Percentiles rank a stretch among this genome's conserved stretches.
These are phyloP conservation scores for Salvelinus sp. DNA, from an alignment of 2,113 vertebrate species.

Conservation along the genomic window DNA sequence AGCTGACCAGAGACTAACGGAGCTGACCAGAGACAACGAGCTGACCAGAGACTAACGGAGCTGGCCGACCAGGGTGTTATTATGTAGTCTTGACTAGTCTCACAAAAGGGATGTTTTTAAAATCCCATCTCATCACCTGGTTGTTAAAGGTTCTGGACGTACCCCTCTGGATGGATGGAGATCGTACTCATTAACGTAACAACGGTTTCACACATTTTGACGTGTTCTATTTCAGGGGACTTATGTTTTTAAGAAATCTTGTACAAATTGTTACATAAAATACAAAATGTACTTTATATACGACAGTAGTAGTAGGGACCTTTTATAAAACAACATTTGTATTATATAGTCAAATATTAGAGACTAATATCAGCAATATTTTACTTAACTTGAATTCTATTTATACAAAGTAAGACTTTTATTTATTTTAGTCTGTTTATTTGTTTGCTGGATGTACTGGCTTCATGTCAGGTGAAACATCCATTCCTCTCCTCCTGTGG, in stretches of 20 bases:
- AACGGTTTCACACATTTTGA: not conserved
- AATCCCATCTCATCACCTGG: not conserved
- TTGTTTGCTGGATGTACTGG: not conserved
- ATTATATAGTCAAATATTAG: constrained; percentile 48
- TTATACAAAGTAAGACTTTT: constrained; percentile 60
- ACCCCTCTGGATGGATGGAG: not conserved
- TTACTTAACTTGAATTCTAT: constrained; percentile 61
- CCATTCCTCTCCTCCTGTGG: not conserved
- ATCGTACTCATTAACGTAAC: not conserved
- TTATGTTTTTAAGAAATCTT: constrained; percentile 30
- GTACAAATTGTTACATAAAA: constrained; percentile 29
- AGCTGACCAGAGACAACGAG: not conserved
- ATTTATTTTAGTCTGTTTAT: constrained; percentile 58
- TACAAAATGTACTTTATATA: constrained; percentile 13
- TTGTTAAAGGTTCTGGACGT: not conserved
- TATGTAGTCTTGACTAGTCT: constrained; percentile 19
- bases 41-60: no score
- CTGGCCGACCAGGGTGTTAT: not conserved
- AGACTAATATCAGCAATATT: constrained; percentile 58
- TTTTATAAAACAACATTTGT: constrained; percentile 55
- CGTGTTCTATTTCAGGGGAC: not conserved
- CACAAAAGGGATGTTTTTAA: not conserved
- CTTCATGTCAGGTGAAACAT: not conserved
- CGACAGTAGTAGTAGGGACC: constrained; percentile 17
- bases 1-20: no score